Evolutionary conservation across 1,140 invertebrate species (phyloP).

Genomic region (Parapsyche elsis): DNA sequence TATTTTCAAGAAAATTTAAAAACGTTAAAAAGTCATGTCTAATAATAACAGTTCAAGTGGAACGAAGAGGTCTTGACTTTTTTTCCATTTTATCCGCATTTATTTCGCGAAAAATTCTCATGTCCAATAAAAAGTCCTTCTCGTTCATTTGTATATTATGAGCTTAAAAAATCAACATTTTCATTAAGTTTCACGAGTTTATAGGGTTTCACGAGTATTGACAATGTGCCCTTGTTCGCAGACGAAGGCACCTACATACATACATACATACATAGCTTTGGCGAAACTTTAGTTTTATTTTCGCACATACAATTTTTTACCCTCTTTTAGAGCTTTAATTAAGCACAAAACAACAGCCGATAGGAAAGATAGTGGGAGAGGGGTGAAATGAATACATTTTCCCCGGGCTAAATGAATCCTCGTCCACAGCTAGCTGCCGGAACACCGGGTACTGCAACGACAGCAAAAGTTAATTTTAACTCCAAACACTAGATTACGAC

Average conservation of each 20-base stretch:
- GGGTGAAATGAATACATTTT: too few species aligned
- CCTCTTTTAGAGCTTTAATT: not conserved
- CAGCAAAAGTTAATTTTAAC: slow-evolving; percentile 30
- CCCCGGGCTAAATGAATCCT: too few species aligned
- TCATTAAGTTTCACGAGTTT: too few species aligned
- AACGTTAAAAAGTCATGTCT: not conserved
- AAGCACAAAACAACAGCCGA: not conserved
- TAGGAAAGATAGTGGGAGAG: not conserved
- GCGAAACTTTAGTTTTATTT: not conserved
- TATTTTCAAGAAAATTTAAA: not conserved
- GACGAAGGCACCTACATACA: too few species aligned
- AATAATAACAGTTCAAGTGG: not conserved
- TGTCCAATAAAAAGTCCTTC: too few species aligned
- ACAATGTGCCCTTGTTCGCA: too few species aligned
- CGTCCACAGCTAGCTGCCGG: too few species aligned
- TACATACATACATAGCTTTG: not conserved
- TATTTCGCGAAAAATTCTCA: too few species aligned
- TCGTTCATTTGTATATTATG: too few species aligned
- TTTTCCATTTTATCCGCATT: not conserved
- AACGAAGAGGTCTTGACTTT: not conserved
- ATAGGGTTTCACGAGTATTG: too few species aligned
- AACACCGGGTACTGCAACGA: not conserved
- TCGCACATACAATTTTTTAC: not conserved
- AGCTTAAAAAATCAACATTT: too few species aligned
- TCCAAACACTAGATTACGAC: slow-evolving; percentile 23